These are phyloP conservation scores for Rhinatrema bivittatum DNA, from an alignment of 2,797 vertebrate genomes.

Conservation along the genomic window DNA sequence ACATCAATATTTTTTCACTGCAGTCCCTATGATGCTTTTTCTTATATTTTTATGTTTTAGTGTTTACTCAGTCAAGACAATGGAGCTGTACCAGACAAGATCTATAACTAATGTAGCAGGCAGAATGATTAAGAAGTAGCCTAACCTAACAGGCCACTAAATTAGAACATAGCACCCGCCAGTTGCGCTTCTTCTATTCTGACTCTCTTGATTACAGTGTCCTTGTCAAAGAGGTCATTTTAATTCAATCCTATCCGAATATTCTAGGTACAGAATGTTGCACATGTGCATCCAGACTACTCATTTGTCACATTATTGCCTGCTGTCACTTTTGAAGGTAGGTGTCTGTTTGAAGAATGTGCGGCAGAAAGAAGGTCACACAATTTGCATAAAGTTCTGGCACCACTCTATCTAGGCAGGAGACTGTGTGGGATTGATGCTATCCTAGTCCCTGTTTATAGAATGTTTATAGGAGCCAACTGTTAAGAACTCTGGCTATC, in stretches of 20 bases:
- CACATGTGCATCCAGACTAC: constrained; percentile 69
- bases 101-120: constrained; percentile 6
- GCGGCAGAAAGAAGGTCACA: constrained; percentile 72
- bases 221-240: constrained; percentile 78
- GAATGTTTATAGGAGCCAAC: constrained; percentile 24
- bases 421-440: constrained; percentile 14
- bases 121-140: constrained; percentile 36
- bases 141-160: constrained; percentile 20
- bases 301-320: constrained; percentile 87
- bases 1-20: too few species aligned
- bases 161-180: constrained; percentile 12
- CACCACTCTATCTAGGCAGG: constrained; percentile 30
- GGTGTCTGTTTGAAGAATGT: constrained; percentile 95
- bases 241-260: constrained; percentile 61
- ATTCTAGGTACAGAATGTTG: constrained; percentile 56
- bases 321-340: constrained; percentile 80
- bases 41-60: too few species aligned
- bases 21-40: too few species aligned
- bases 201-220: constrained; percentile 58
- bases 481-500: too few species aligned
- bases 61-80: too few species aligned
- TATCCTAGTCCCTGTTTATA: constrained; percentile 24
- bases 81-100: constrained; percentile 9
- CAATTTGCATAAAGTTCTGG: constrained; percentile 87
- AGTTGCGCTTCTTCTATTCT: constrained; percentile 7